These are phyloP conservation scores for Herminia tarsipennalis DNA, from an alignment of 2,888 invertebrate genomes.

Conservation along the genomic window DNA sequence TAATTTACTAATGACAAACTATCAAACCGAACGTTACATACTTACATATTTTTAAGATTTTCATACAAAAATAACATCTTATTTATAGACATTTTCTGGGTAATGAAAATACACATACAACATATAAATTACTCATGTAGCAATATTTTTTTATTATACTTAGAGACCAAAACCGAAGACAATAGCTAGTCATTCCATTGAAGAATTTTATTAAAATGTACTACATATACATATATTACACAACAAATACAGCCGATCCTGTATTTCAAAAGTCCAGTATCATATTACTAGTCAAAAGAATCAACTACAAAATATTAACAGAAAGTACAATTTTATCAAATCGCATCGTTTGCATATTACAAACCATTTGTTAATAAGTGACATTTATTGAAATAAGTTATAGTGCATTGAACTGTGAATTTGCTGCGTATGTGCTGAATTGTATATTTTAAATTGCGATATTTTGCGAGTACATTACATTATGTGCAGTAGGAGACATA, in stretches of 20 bases:
- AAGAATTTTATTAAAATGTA: too few relatives aligned
- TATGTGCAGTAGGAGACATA: not conserved
- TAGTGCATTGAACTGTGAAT: constrained; percentile 29
- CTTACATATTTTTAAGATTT: too few relatives aligned
- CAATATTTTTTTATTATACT: too few relatives aligned
- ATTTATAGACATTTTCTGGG: too few relatives aligned
- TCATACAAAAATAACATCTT: too few relatives aligned
- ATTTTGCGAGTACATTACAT: not conserved
- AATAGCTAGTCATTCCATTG: too few relatives aligned
- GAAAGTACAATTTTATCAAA: not conserved
- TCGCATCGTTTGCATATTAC: constrained; percentile 1
- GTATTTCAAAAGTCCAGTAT: constrained; percentile 4
- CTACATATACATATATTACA: not conserved
- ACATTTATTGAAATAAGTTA: not conserved
- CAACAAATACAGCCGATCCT: not conserved
- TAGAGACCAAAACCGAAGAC: too few relatives aligned
- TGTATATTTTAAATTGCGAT: not conserved
- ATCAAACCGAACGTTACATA: too few relatives aligned
- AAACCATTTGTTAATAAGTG: not conserved
- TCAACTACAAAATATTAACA: not conserved
- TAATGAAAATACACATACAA: too few relatives aligned
- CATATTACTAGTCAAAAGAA: constrained; percentile 8
- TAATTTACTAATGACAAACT: too few relatives aligned
- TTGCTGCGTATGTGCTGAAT: not conserved
- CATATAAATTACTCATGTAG: too few relatives aligned